Evolutionary conservation across 2,113 vertebrate genomes (phyloP).

Genomic region (Probosciger aterrimus): DNA sequence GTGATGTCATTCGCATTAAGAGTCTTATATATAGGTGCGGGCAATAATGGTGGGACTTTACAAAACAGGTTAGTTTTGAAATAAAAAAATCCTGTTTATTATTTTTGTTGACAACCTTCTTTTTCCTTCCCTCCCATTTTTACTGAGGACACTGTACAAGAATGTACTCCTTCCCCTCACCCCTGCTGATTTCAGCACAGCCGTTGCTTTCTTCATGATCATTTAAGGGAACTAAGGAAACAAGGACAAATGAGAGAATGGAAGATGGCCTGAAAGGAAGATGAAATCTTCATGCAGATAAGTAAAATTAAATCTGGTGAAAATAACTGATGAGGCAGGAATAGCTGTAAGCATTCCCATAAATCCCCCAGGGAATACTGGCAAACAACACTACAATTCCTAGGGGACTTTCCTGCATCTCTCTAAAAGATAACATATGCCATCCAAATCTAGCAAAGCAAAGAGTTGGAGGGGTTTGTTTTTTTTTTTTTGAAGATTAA

Average conservation of each 20-base stretch:
- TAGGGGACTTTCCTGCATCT: not conserved
- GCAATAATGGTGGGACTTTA: not conserved
- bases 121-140: not conserved
- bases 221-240: constrained; percentile 24
- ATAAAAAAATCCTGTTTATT: not conserved
- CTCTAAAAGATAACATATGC: not conserved
- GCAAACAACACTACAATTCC: not conserved
- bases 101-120: not conserved
- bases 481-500: not conserved
- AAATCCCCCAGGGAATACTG: not conserved
- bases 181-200: not conserved
- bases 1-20: not conserved
- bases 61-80: not conserved
- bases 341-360: not conserved
- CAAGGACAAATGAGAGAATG: not conserved
- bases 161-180: not conserved
- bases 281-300: not conserved
- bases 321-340: constrained; percentile 30
- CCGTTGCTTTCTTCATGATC: constrained; percentile 9
- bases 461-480: not conserved
- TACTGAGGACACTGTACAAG: not conserved
- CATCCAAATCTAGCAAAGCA: constrained; percentile 19
- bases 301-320: constrained; percentile 24
- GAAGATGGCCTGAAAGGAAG: not conserved
- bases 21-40: not conserved